A percentile compares a stretch with the other conserved stretches of the same genome.
Conservation (phyloP, 2,888 invertebrate genomes). For the Polietes domitor region DNA sequence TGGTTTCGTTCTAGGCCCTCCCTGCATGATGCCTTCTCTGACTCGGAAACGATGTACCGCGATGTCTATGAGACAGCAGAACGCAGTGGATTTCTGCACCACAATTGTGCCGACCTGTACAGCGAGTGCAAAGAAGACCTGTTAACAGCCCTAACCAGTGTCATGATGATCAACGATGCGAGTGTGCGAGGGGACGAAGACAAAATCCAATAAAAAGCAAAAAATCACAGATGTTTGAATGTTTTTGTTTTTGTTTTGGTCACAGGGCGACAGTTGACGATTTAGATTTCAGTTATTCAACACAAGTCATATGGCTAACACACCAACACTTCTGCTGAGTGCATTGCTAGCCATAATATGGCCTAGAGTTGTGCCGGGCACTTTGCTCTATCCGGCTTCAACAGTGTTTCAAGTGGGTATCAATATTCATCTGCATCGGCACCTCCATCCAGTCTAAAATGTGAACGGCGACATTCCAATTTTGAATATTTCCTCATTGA, state of each 20-base stretch:
- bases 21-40: conserved; percentile 83
- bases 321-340: neutral
- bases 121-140: conserved; percentile 75
- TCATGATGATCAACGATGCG: conserved; percentile 41
- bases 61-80: conserved; percentile 78
- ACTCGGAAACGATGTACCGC: conserved; percentile 80
- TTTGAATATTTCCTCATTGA: no score
- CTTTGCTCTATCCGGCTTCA: conserved; percentile 54
- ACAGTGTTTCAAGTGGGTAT: conserved; percentile 61
- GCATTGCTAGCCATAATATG: conserved; percentile 3
- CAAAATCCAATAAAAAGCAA: neutral
- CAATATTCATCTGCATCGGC: no score
- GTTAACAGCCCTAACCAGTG: conserved; percentile 70
- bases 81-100: conserved; percentile 75
- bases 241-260: neutral
- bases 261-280: neutral
- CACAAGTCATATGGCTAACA: conserved; percentile 8
- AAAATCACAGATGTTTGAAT: neutral
- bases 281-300: neutral
- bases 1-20: conserved; percentile 79
- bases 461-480: no score
- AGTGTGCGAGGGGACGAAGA: neutral
- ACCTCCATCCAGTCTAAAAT: no score
- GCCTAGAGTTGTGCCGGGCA: neutral
- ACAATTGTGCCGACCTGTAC: conserved; percentile 76